These are phyloP conservation scores for Grammomys surdaster DNA, from an alignment of 2,113 vertebrate species.

Conservation along the genomic window DNA sequence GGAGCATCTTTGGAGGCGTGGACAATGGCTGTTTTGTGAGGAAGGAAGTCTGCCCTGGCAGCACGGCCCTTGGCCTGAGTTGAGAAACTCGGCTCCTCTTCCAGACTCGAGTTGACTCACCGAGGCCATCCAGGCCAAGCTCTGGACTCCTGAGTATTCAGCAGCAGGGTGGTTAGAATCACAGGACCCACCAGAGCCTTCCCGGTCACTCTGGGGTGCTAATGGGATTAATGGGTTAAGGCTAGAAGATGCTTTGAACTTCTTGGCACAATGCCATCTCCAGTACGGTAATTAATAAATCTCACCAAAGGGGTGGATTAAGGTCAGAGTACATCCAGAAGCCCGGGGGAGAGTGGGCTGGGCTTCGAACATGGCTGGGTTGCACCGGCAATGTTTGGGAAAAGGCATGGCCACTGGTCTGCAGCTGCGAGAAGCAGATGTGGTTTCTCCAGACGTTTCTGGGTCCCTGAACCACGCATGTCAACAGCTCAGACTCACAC, in stretches of 20 bases:
- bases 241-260: constrained; percentile 70
- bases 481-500: background rate
- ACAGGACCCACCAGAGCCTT: background rate
- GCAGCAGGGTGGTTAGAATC: background rate
- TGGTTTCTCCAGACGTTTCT: fast-evolving
- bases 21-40: constrained; percentile 66
- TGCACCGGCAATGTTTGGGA: background rate
- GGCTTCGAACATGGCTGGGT: background rate
- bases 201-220: constrained; percentile 12
- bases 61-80: background rate
- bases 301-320: constrained; percentile 57
- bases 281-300: constrained; percentile 49
- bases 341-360: background rate
- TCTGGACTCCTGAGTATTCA: background rate
- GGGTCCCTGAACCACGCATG: fast-evolving
- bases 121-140: background rate
- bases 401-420: fast-evolving
- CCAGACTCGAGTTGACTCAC: constrained; percentile 69
- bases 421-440: background rate
- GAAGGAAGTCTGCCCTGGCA: background rate
- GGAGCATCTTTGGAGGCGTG: background rate
- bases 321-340: constrained; percentile 40
- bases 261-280: constrained; percentile 46
- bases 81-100: constrained; percentile 42
- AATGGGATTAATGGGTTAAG: constrained; percentile 58